Percentiles rank a stretch among this genome's conserved stretches.
Conservation (phyloP, 2,113 vertebrate species). For the Callipepla squamata region DNA sequence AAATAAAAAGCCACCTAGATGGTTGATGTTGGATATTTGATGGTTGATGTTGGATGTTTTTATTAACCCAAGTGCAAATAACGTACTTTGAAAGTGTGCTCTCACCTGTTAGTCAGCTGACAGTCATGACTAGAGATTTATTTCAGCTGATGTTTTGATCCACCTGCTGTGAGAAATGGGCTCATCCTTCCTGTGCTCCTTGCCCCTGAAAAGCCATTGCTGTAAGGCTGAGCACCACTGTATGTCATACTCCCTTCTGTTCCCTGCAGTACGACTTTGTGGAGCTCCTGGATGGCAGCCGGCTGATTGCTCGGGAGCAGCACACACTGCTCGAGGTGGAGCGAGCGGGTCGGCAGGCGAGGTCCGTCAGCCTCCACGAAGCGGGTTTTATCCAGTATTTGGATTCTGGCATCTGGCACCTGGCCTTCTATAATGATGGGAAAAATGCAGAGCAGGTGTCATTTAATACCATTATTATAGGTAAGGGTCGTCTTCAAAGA, state of each 20-base stretch:
- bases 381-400: slow-evolving; percentile 98
- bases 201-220: background rate
- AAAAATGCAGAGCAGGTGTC: slow-evolving; percentile 91
- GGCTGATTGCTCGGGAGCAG: slow-evolving; percentile 93
- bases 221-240: background rate
- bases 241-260: background rate
- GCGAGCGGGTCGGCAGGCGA: slow-evolving; percentile 78
- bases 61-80: background rate
- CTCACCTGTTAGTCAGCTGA: background rate
- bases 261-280: slow-evolving; percentile 94
- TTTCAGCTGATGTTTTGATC: background rate
- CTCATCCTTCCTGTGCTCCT: background rate
- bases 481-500: slow-evolving; percentile 76
- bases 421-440: slow-evolving; percentile 98
- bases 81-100: background rate
- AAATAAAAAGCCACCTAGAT: background rate
- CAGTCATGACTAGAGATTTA: background rate
- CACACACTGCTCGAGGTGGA: slow-evolving; percentile 82
- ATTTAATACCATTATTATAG: slow-evolving; percentile 94
- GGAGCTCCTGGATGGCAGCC: slow-evolving; percentile 95
- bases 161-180: background rate
- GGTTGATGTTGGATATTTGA: background rate
- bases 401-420: slow-evolving; percentile 95
- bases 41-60: background rate
- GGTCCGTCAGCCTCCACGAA: slow-evolving; percentile 90